Base-by-base conservation (phyloP, 2,888 invertebrate genomes). In the Beris chalybata region DNA sequence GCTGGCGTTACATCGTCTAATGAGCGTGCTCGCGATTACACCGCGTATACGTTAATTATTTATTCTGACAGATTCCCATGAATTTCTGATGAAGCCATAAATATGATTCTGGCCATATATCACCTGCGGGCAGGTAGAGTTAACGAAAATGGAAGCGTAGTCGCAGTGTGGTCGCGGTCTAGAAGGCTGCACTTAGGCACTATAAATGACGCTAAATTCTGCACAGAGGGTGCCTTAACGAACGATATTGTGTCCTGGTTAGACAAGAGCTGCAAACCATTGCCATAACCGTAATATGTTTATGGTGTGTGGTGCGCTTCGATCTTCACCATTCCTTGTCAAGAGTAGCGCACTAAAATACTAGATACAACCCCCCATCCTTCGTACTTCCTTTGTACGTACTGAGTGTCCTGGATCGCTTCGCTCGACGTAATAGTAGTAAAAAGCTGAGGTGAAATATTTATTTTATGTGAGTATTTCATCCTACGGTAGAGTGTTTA, bases 61-160 rank as follows among this genome's bases (percentile, higher is more conserved):
- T 65, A 65, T 67, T 65, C 67, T 66, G 69, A 69, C 69, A 69
- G 67, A 69, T 64, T 69, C 66, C 59, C 67, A 69, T 69, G 69
- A 69, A 69, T 69, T 63, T 69, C 59, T 67, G 66, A 67, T 69
- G 69, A 69, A 64, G 66, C 52, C 57, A 68, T 65, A 68, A 68
- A 68, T 68, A 68, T 63, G 30, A 55, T 58, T 54, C 45, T 57
- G 53, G 9, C n/a, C 31, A 56, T 68, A 68, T 68, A 61, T 63
- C 38, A 9, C 38, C 38, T 5, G 38, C 3, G 38, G 38, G 38
- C 38, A 38, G 22, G 38, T 38, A 38, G 1, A 7, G 7, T 38
- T 38, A 7, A 38, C 38, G 38, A 9, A 38, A 22, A 22, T 22
- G 22, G 22, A 22, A 22, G 22, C 22, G 22, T 22, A 22, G 22